Percentiles rank a stretch among this genome's conserved stretches.
Conservation (phyloP, 2,113 vertebrate genomes). For the Neoarius graeffei region DNA sequence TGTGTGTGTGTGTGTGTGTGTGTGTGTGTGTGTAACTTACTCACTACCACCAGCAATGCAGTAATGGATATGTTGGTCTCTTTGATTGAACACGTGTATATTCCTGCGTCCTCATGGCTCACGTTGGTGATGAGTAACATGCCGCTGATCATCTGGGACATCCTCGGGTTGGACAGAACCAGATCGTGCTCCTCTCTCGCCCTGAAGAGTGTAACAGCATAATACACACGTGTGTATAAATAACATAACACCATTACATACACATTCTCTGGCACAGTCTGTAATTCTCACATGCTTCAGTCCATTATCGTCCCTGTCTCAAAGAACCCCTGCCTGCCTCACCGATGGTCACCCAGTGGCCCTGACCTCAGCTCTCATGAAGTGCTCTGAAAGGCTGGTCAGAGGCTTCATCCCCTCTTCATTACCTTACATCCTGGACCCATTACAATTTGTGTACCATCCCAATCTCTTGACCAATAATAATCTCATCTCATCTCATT, state of each 20-base stretch:
- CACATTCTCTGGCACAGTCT: neutral
- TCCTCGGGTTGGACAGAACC: constrained; percentile 69
- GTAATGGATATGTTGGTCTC: constrained; percentile 72
- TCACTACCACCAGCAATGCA: constrained; percentile 77
- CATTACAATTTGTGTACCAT: no score
- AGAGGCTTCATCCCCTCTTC: no score
- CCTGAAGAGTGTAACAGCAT: constrained; percentile 60
- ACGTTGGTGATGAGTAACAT: constrained; percentile 71
- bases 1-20: neutral
- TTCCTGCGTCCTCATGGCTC: constrained; percentile 65
- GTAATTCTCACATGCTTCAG: no score
- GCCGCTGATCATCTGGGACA: constrained; percentile 74
- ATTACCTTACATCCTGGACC: no score
- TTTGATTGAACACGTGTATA: constrained; percentile 75
- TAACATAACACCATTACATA: neutral
- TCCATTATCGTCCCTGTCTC: no score
- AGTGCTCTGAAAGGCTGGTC: no score
- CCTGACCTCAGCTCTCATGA: no score
- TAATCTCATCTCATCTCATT: no score
- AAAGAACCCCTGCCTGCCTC: no score
- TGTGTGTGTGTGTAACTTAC: constrained; percentile 64
- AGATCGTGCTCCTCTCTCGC: constrained; percentile 52
- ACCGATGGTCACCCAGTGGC: no score
- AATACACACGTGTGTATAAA: neutral
- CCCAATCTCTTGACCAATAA: no score